Evolutionary conservation across 1,140 invertebrate genomes (phyloP).

Genomic region (Zaprionus ghesquierei): DNA sequence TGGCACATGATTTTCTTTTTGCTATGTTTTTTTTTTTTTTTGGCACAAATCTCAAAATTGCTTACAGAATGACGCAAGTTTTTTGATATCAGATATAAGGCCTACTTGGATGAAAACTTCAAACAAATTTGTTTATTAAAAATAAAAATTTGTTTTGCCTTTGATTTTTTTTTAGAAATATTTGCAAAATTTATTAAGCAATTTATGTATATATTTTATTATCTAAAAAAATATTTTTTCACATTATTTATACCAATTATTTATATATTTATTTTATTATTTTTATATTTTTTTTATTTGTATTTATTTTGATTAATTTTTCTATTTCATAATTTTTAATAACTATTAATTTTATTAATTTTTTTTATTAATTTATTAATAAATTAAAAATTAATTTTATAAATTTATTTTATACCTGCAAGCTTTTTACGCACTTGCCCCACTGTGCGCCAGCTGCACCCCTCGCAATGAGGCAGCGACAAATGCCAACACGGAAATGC

Average conservation of each 20-base stretch:
- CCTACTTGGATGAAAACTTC: neutral
- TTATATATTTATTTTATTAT: no score
- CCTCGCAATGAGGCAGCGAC: slow-evolving; percentile 67
- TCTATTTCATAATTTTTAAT: no score
- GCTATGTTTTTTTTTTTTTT: no score
- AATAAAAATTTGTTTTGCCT: neutral
- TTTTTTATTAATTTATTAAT: neutral
- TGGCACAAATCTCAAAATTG: neutral
- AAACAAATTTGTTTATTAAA: no score
- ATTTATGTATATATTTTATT: no score
- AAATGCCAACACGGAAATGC: slow-evolving; percentile 79
- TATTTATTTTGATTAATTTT: no score
- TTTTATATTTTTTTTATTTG: no score
- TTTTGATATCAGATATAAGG: neutral
- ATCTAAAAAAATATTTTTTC: no score
- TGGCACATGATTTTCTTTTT: neutral
- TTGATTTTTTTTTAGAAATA: neutral
- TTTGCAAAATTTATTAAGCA: no score
- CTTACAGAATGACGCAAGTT: neutral
- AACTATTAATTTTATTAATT: no score
- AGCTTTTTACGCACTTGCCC: neutral
- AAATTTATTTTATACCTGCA: no score
- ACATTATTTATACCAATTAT: no score
- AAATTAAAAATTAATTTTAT: neutral
- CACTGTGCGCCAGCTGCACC: slow-evolving; percentile 30